Conservation (phyloP, 2,888 invertebrate species). For the Hybos culiciformis region DNA sequence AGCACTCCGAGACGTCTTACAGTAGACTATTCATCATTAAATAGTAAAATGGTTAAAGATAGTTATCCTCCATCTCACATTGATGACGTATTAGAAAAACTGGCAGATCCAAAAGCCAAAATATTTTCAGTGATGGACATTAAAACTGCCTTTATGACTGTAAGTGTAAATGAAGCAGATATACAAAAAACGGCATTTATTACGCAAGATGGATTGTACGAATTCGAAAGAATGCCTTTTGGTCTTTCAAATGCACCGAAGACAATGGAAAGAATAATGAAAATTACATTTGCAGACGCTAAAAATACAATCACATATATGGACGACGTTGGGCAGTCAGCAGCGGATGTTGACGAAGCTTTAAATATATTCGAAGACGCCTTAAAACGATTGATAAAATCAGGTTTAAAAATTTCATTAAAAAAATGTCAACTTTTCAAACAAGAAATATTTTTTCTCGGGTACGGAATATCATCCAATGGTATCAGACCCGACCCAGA, state of each 20-base stretch:
- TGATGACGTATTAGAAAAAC: slow-evolving; percentile 1
- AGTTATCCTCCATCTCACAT: slow-evolving; percentile 4
- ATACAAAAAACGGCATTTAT: slow-evolving; percentile 7
- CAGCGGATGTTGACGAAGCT: background rate
- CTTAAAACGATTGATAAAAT: background rate
- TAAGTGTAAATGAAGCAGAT: background rate
- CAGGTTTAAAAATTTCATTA: background rate
- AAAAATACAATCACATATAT: background rate
- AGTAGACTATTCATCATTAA: background rate
- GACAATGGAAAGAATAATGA: background rate
- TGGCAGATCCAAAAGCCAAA: background rate
- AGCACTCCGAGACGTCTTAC: slow-evolving; percentile 4
- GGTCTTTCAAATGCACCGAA: background rate
- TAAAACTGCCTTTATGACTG: slow-evolving; percentile 6
- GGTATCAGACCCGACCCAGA: background rate
- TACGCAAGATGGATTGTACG: slow-evolving; percentile 5
- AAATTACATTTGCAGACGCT: background rate
- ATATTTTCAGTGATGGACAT: slow-evolving; percentile 4
- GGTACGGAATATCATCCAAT: slow-evolving; percentile 3
- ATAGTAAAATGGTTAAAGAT: slow-evolving; percentile 5
- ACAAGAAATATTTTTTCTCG: slow-evolving; percentile 5
- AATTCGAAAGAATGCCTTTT: slow-evolving; percentile 2
- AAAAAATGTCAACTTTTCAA: slow-evolving; percentile 5
- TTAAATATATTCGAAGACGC: background rate
- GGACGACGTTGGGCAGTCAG: slow-evolving; percentile 3